Conservation (phyloP, 1,140 invertebrate species). For the Drosophila punjabiensis region DNA sequence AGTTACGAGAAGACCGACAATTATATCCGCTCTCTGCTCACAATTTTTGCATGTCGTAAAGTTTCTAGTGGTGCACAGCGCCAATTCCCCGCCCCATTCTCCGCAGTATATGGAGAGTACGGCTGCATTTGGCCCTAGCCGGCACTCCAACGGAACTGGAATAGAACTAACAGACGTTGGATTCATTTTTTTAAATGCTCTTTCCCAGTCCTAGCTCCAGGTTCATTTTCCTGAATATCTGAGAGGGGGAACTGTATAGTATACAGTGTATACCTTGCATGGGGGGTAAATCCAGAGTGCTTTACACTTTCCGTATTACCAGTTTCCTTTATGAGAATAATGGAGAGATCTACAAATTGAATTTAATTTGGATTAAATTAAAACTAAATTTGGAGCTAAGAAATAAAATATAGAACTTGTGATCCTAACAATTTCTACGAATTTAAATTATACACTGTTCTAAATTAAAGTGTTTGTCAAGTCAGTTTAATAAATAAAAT, state of each 20-base stretch:
- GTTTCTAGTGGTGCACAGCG: conserved; percentile 76
- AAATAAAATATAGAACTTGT: neutral
- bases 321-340: neutral
- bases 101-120: conserved; percentile 5
- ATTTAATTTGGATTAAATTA: neutral
- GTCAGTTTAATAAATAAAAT: neutral
- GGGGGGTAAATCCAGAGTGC: neutral
- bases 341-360: neutral
- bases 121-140: conserved; percentile 46
- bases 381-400: no score
- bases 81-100: conserved; percentile 22
- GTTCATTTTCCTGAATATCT: conserved; percentile 1
- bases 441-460: neutral
- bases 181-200: conserved; percentile 43
- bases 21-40: conserved; percentile 83
- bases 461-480: neutral
- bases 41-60: conserved; percentile 84
- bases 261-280: no score
- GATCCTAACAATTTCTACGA: neutral
- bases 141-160: conserved; percentile 42
- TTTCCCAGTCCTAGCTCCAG: conserved; percentile 12
- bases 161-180: conserved; percentile 29
- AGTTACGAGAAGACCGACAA: conserved; percentile 83
- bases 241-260: neutral
- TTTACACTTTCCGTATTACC: neutral